These are phyloP conservation scores for Chitala chitala DNA, from an alignment of 2,113 vertebrate species.

Conservation along the genomic window DNA sequence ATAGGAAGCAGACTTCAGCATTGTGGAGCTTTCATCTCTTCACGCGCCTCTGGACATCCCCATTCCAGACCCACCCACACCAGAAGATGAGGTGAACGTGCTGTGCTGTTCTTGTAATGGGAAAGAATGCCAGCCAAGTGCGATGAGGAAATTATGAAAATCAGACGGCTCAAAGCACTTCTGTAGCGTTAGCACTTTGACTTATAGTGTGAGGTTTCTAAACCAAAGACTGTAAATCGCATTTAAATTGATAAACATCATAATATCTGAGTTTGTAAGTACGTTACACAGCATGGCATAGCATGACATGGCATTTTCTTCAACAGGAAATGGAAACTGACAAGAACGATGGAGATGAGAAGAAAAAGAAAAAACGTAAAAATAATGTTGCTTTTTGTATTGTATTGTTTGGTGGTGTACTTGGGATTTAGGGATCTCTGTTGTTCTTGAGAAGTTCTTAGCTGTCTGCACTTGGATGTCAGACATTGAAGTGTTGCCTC, in stretches of 20 bases:
- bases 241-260: not conserved
- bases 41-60: slow-evolving; percentile 78
- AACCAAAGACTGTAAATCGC: not conserved
- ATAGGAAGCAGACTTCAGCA: slow-evolving; percentile 67
- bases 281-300: no score
- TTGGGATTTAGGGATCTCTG: no score
- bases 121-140: not conserved
- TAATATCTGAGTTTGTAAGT: no score
- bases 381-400: no score
- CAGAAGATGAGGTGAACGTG: slow-evolving; percentile 72
- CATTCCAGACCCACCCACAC: slow-evolving; percentile 76
- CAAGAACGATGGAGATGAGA: slow-evolving; percentile 72
- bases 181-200: no score
- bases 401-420: no score
- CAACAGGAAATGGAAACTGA: slow-evolving; percentile 82
- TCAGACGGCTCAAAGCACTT: no score
- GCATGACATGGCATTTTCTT: no score
- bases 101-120: not conserved
- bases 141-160: not conserved
- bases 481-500: not conserved
- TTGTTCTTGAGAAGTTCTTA: not conserved
- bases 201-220: not conserved
- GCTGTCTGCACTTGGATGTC: not conserved
- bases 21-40: slow-evolving; percentile 63
- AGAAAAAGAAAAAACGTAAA: slow-evolving; percentile 66